These are phyloP conservation scores for Smittia sp. DNA, from an alignment of 2,888 invertebrate species.

Conservation along the genomic window DNA sequence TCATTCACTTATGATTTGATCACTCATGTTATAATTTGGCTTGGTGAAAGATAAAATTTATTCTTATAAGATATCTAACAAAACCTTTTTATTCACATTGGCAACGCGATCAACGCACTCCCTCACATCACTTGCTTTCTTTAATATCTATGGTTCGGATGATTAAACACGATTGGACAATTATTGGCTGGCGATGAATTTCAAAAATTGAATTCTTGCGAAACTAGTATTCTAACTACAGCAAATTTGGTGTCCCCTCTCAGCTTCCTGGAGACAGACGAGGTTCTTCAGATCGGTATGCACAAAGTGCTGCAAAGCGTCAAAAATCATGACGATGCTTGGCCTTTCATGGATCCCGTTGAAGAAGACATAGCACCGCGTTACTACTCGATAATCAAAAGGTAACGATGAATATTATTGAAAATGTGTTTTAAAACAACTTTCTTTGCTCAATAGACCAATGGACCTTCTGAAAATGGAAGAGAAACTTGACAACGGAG, in stretches of 20 bases:
- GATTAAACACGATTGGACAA: background rate
- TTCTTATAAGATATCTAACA: too few relatives aligned
- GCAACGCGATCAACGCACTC: background rate
- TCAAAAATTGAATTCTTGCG: background rate
- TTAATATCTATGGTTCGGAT: background rate
- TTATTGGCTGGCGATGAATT: background rate
- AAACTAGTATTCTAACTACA: conserved; percentile 30
- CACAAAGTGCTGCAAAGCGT: conserved; percentile 86
- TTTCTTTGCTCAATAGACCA: conserved; percentile 56
- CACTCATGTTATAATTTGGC: too few relatives aligned
- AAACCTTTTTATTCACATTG: too few relatives aligned
- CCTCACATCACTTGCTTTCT: background rate
- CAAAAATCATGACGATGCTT: conserved; percentile 85
- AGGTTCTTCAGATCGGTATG: conserved; percentile 84
- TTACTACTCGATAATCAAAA: conserved; percentile 69
- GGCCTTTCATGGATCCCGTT: conserved; percentile 92
- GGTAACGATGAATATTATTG: conserved; percentile 46
- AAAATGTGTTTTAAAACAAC: conserved; percentile 4
- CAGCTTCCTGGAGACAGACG: conserved; percentile 68
- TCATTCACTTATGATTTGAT: background rate
- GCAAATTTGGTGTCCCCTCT: conserved; percentile 47
- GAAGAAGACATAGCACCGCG: conserved; percentile 90
- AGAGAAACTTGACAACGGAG: conserved; percentile 76
- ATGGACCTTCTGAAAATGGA: conserved; percentile 90
- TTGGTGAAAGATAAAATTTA: too few relatives aligned